Evolutionary conservation across 1,140 invertebrate genomes (phyloP), one percentile per base, ranked within the genome.

Genomic region (Lamellibrachia luymesi): DNA sequence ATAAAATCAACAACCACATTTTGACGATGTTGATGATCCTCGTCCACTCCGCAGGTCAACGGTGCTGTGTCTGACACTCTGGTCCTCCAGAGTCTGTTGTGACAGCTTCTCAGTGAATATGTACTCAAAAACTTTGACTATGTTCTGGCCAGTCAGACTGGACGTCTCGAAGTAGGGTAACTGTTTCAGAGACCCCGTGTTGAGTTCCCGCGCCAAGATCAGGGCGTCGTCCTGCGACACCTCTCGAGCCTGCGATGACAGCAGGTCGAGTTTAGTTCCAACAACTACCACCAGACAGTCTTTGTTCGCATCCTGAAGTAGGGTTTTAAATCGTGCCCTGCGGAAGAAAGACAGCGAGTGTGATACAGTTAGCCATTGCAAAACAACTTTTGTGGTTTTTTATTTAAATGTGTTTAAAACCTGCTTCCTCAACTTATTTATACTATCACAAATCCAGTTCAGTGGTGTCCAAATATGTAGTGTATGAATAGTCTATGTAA

Each of bases 111-210:
- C 13, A 80, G 7, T 80, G 90, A 96, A 96, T 50, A 96, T 95
- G 94, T 95, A 96, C 92, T 96, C 96, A 95, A 96, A 96, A 92
- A 96, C 94, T 51, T 95, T 94, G 13, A 95, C 94, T 5, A 96
- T 96, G 93, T 95, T 95, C 8, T 95, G 80, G 38, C 96, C 96
- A 56, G 94, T 95, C 51, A 95, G 94, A 94, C 96, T 96, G 8
- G 96, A 96, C 1, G 96, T 96, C 93, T 96, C 96, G 94, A 96
- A 96, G 93, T 96, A 96, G 5, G 96, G 96, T 2, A 95, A 94
- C 10, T 93, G 91, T 8, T 94, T 93, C 13, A 95, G 64, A 93
- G 94, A 8, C 94, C n/a, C 80, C 93, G 94, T 93, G 91, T 96
- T 96, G 10, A 96, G 94, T 93, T 96, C 95, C 38, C 94, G 93